Evolutionary conservation across 2,113 vertebrate genomes (phyloP).

Genomic region (Pagrus major): DNA sequence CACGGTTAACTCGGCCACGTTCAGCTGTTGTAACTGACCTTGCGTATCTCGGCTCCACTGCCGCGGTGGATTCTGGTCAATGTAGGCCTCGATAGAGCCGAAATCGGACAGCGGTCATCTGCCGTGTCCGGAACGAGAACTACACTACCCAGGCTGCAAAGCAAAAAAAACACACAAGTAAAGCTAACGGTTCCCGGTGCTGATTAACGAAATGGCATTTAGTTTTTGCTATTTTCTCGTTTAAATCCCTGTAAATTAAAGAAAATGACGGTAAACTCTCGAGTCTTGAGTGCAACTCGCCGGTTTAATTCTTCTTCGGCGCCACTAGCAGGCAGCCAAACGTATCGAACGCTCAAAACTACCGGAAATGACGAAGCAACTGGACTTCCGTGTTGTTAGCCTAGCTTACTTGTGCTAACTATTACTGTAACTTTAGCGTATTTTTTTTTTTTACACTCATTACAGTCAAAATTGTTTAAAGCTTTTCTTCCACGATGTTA

Average conservation of each 20-base stretch:
- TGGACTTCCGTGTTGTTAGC: conserved; percentile 45
- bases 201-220: neutral
- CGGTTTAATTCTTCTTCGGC: neutral
- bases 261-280: neutral
- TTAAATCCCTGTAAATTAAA: neutral
- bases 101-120: rapidly evolving
- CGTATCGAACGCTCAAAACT: rapidly evolving
- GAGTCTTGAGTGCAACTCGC: rapidly evolving
- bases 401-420: neutral
- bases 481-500: neutral
- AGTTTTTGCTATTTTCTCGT: neutral
- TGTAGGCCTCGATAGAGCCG: conserved; percentile 19
- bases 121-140: neutral
- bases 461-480: neutral
- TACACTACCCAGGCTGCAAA: conserved; percentile 58
- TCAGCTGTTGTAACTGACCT: conserved; percentile 63
- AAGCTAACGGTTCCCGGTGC: rapidly evolving
- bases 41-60: neutral
- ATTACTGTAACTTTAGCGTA: neutral
- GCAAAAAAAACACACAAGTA: too few species aligned
- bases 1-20: neutral
- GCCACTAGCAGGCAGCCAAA: conserved; percentile 27
- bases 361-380: neutral
- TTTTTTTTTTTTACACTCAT: neutral
- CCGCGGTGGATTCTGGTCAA: conserved; percentile 46